phyloP scores from a whole-genome alignment of 2,888 invertebrate species.

The Polydesmus complanatus region DNA sequence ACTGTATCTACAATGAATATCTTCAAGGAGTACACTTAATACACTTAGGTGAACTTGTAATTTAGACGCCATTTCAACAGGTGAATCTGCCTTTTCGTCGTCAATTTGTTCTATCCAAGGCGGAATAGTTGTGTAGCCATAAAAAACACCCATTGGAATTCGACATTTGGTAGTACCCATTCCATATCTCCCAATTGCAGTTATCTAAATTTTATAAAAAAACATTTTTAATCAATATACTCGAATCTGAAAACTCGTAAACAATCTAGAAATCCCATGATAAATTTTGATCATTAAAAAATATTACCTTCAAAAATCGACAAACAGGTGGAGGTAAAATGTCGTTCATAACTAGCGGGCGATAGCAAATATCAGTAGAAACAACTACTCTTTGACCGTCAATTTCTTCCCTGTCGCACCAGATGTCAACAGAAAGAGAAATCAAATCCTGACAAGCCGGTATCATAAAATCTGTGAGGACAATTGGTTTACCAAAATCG shows the following conservation, averaged over 20 bases:
- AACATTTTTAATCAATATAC: neutral
- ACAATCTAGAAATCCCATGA: neutral
- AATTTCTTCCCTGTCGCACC: conserved; percentile 71
- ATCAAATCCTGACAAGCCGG: conserved; percentile 41
- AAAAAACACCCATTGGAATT: conserved; percentile 85
- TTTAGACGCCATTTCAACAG: conserved; percentile 17
- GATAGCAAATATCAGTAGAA: conserved; percentile 71
- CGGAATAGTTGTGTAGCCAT: conserved; percentile 71
- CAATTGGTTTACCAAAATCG: conserved; percentile 74
- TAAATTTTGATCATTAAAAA: neutral
- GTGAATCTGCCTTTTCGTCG: conserved; percentile 30
- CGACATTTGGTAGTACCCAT: conserved; percentile 80
- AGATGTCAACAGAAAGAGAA: conserved; percentile 75
- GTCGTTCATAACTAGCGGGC: conserved; percentile 72
- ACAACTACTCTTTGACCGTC: conserved; percentile 72
- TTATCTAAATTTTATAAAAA: conserved; percentile 46
- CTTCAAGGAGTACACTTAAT: conserved; percentile 56
- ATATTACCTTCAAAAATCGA: conserved; percentile 69
- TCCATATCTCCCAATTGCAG: conserved; percentile 78
- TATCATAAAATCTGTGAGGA: conserved; percentile 61
- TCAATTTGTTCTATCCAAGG: conserved; percentile 44
- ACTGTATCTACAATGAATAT: conserved; percentile 65
- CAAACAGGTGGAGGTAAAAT: conserved; percentile 81
- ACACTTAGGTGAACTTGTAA: conserved; percentile 45
- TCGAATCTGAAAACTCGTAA: neutral